Evolutionary conservation across 2,888 invertebrate genomes (phyloP).

Genomic region (Drosophila atripex): DNA sequence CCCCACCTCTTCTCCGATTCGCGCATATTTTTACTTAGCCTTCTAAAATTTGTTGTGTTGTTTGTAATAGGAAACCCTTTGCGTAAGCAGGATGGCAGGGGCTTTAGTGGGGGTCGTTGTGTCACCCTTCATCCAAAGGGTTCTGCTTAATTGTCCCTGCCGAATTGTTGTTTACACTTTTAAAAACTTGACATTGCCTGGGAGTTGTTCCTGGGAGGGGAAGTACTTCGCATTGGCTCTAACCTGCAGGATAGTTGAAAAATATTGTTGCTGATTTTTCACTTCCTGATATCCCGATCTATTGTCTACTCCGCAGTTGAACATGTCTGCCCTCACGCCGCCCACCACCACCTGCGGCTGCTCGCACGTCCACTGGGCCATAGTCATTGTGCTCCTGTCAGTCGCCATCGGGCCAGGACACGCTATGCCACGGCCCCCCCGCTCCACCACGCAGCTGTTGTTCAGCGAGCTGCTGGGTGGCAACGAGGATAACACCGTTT

Average conservation of each 20-base stretch:
- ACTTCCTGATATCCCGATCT: background rate
- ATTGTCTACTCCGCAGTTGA: slow-evolving; percentile 32
- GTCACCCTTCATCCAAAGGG: slow-evolving; percentile 2
- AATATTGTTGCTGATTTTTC: background rate
- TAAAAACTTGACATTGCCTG: background rate
- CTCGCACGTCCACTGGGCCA: slow-evolving; percentile 56
- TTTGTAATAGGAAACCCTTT: slow-evolving; percentile 76
- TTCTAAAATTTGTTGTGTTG: slow-evolving; percentile 60
- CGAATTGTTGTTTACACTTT: slow-evolving; percentile 9
- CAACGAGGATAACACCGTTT: slow-evolving; percentile 61
- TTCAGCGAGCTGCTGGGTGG: slow-evolving; percentile 62
- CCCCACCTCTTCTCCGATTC: slow-evolving; percentile 23
- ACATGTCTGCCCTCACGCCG: slow-evolving; percentile 45
- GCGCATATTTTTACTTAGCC: slow-evolving; percentile 53
- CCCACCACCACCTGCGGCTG: slow-evolving; percentile 45
- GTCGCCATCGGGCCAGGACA: slow-evolving; percentile 58
- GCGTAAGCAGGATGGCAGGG: slow-evolving; percentile 57
- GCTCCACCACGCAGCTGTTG: slow-evolving; percentile 57
- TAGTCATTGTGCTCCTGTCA: slow-evolving; percentile 70
- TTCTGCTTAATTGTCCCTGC: slow-evolving; percentile 48
- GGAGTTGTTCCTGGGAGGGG: background rate
- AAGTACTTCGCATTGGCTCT: background rate
- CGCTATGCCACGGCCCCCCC: slow-evolving; percentile 55
- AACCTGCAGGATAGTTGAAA: background rate
- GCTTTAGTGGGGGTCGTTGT: background rate